Percentiles rank a stretch among this genome's conserved stretches.
Evolutionary conservation across 2,888 invertebrate species (phyloP).

Genomic region (Melanostoma mellinum): DNA sequence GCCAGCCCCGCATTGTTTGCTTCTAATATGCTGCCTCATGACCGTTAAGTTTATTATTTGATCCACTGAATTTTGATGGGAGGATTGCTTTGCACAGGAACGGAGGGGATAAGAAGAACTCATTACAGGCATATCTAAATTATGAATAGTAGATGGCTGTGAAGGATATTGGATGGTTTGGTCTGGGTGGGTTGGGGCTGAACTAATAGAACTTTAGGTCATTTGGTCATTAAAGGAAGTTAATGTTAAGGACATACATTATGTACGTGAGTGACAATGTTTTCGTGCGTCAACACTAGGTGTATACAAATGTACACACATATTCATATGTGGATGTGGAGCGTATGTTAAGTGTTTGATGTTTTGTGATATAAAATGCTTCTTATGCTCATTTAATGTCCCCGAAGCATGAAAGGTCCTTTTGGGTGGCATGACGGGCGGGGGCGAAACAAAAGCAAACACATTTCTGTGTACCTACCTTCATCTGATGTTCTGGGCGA

Average conservation of each 20-base stretch:
- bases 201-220: constrained; percentile 68
- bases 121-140: constrained; percentile 72
- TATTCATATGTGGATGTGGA: constrained; percentile 3
- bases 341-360: constrained; percentile 61
- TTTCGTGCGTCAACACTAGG: constrained; percentile 19
- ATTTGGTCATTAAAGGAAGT: constrained; percentile 71
- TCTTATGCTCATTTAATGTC: constrained; percentile 62
- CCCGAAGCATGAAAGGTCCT: constrained; percentile 51
- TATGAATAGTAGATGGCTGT: constrained; percentile 68
- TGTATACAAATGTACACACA: constrained; percentile 6
- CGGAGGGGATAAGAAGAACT: constrained; percentile 62
- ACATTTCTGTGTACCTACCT: constrained; percentile 10
- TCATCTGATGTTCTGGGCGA: constrained; percentile 23
- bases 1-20: constrained; percentile 61
- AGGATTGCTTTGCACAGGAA: background rate
- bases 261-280: constrained; percentile 35
- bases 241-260: constrained; percentile 60
- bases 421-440: background rate
- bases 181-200: constrained; percentile 16
- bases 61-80: constrained; percentile 55
- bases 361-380: constrained; percentile 63
- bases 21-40: constrained; percentile 71
- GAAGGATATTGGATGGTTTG: constrained; percentile 32
- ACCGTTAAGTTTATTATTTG: constrained; percentile 73
- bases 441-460: background rate